A percentile compares a stretch with the other conserved stretches of the same genome.
Conservation (phyloP, 2,888 invertebrate species). For the Oeneis ivallda region DNA sequence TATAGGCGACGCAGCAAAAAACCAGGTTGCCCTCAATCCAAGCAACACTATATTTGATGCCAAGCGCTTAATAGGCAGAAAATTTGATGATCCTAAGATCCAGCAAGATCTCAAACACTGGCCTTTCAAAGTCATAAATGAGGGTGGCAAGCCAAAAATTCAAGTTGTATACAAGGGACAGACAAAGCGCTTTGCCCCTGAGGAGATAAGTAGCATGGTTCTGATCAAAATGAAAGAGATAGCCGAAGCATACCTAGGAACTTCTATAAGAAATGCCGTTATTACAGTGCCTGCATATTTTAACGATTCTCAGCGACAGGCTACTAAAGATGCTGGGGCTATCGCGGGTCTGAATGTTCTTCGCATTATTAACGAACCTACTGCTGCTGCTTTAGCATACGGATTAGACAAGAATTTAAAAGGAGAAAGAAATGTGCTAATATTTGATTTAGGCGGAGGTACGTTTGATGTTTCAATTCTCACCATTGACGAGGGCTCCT, state of each 20-base stretch:
- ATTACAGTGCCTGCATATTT: constrained; percentile 91
- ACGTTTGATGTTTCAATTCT: constrained; percentile 93
- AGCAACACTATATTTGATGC: constrained; percentile 90
- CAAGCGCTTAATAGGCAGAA: constrained; percentile 90
- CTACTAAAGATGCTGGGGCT: constrained; percentile 90
- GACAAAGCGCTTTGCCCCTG: constrained; percentile 83
- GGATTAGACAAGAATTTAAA: constrained; percentile 85
- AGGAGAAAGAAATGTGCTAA: constrained; percentile 83
- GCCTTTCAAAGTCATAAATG: constrained; percentile 88
- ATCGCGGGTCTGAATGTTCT: constrained; percentile 89
- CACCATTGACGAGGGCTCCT: constrained; percentile 88
- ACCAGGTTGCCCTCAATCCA: constrained; percentile 87
- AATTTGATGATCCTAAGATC: constrained; percentile 87
- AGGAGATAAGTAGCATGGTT: constrained; percentile 87
- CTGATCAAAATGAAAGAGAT: constrained; percentile 82
- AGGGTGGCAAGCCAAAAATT: constrained; percentile 85
- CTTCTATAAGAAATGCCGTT: constrained; percentile 85
- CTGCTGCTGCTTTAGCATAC: constrained; percentile 88
- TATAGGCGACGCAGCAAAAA: constrained; percentile 86
- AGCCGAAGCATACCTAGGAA: constrained; percentile 86
- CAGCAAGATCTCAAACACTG: constrained; percentile 90
- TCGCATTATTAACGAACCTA: constrained; percentile 91
- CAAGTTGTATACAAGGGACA: constrained; percentile 84
- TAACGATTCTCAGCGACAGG: constrained; percentile 87
- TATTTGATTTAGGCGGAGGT: constrained; percentile 84